Evolutionary conservation across 2,888 invertebrate genomes (phyloP), one percentile per base, ranked within the genome.

Genomic region (Plutella xylostella): DNA sequence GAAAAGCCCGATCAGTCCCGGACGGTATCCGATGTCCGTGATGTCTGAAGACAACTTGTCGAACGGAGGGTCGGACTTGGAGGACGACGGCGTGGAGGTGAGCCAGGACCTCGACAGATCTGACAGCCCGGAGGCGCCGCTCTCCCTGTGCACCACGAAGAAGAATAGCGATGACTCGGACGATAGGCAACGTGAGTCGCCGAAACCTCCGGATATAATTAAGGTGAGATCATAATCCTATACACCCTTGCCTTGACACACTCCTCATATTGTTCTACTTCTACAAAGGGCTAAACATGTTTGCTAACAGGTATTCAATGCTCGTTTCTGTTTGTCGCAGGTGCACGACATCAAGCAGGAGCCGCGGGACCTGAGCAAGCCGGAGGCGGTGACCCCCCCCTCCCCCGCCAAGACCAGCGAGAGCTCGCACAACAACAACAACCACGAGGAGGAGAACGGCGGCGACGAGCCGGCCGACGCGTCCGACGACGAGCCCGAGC

Each of bases 41-140:
- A 88, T 86, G 79, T 90, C 88, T 52, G 90, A 77, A 75, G 91
- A 88, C 68, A 90, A 76, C 72, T 72, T 77, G 62, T 91, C 88
- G 3, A 88, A 88, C 54, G 84, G 83, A 38, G 88, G 87, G 5
- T 88, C 88, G 17, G 93, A 93, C 62, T 68, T 88, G 51, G 89
- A 89, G 51, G 91, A 91, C 48, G 91, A 91, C 52, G 88, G 87
- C 61, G 85, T 80, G 45, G 85, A 79, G 34, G 56, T 80, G 22
- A 73, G 77, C 51, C 73, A 76, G 9, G 85, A 85, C 55, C 17
- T 43, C 2, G 87, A 87, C 44, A 85, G 90, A 46, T 85, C 89
- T 6, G 78, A 83, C 22, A 89, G 88, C 57, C 91, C 91, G 11
- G 88, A 87, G 50, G 85, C 88, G 35, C 92, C 92, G 17, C 73